Evolutionary conservation across 2,797 vertebrate species (phyloP), one percentile per base, ranked within the genome.

Genomic region (Hafferia zeledoni): DNA sequence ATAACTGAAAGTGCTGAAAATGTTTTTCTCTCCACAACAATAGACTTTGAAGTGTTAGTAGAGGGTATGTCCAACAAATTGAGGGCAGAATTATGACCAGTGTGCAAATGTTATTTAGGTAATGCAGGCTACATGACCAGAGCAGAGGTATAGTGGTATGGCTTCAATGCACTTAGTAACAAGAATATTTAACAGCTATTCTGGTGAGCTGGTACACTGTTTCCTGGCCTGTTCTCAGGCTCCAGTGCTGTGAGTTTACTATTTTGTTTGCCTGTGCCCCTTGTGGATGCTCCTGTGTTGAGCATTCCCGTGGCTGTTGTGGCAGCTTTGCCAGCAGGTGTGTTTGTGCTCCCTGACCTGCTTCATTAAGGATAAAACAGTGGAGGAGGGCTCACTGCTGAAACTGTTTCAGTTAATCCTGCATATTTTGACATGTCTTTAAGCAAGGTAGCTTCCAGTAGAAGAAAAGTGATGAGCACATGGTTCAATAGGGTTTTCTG

Each of bases 401-500:
- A 35, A 83, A 43, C 27, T 46, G 31, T 70, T 75, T 25, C 61
- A 65, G 71, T 84, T 79, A 75, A 63, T 92, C 82, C 70, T 63
- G 18, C 31, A 3, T 89, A n/a, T 92, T 95, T 92, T 91, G 78
- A 41, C 60, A 13, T 56, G 23, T 79, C 41, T 92, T 84, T 87
- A 92, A 84, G 81, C 60, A 74, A 77, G 95, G 68, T 87, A 83
- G n/a, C 33, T 67, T 69, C 33, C 56, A 46, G 56, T 39, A 41
- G 69, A 74, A 43, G 74, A 84, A 37, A 39, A 89, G 52, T 63
- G 71, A 72, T 85, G 81, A 94, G 53, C 93, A 85, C 68, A 46
- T 89, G 84, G 71, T 89, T 94, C 84, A 87, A 1, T 64, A 85
- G 49, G 53, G 27, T 49, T 77, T 90, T 89, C 81, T 96, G 84